Evolutionary conservation across 2,888 invertebrate species (phyloP), one percentile per base, ranked within the genome.

Genomic region (Argyresthia goedartella): DNA sequence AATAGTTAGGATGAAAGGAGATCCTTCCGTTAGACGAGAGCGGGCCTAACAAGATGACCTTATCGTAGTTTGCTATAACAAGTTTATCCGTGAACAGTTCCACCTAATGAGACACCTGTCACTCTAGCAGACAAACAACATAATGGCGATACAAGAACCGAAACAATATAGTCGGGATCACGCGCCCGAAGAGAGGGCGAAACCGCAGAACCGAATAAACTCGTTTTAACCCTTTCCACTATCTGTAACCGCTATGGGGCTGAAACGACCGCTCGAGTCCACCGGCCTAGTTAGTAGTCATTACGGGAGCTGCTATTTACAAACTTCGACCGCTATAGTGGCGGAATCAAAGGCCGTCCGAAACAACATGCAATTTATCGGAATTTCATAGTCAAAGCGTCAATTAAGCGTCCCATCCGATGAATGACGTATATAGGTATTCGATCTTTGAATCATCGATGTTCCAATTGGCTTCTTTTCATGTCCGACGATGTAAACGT

Each of bases 201-300:
- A 57, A 67, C 76, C 75, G 61, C 76, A 73, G 74, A 75, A 73
- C 73, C 75, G 65, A 76, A 72, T 74, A 39, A 71, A 69, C 69
- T 61, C 58, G 55, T 59, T 56, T 60, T 55, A 55, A 61, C 60
- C 71, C 71, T 69, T 67, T 64, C 64, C 59, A 59, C 60, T 73
- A 67, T 75, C 67, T 69, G 70, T 59, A 67, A 65, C 65, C 42
- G 50, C 16, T 34, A 33, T 33, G 47, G n/a, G 47, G 11, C 34
- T 3, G 25, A 47, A 16, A 47, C 33, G 25, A 42, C 33, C 50
- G 41, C 39, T 35, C 14, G 39, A 11, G 33, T 11, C 47, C 59
- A 60, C 52, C 60, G 64, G 16, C 16, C 71, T 77, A 71, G 76
- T 78, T 76, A 73, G 74, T 69, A 75, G 73, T 74, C 71, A 76